Percentiles rank a stretch among this genome's conserved stretches.
Conservation (phyloP, 1,140 invertebrate species). For the Drosophila nannoptera region DNA sequence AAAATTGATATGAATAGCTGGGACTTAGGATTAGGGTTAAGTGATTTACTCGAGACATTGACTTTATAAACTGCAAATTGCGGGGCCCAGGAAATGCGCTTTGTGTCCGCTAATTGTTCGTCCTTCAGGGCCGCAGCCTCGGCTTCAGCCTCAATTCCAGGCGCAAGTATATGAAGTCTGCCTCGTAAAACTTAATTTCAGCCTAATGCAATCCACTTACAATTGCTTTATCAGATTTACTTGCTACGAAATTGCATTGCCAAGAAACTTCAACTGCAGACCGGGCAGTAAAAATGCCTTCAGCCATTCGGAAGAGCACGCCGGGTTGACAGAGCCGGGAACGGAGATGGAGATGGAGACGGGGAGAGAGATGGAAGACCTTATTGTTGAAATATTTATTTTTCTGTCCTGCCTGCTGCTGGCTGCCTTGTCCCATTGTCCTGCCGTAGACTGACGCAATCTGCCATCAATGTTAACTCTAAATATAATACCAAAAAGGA, state of each 20-base stretch:
- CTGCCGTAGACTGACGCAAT: conserved; percentile 40
- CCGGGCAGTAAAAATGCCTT: conserved; percentile 44
- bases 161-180: conserved; percentile 4
- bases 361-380: conserved; percentile 3
- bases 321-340: conserved; percentile 5
- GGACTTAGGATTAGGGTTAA: conserved; percentile 50
- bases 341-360: background rate
- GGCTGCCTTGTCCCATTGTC: conserved; percentile 20
- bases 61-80: conserved; percentile 27
- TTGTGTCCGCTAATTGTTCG: conserved; percentile 52
- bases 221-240: conserved; percentile 66
- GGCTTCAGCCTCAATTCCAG: too few species aligned
- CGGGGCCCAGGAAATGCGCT: background rate
- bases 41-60: conserved; percentile 49
- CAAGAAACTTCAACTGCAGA: conserved; percentile 57
- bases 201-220: conserved; percentile 48
- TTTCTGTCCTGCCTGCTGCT: conserved; percentile 17
- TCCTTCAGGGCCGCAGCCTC: conserved; percentile 4
- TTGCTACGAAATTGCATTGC: conserved; percentile 60
- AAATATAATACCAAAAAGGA: conserved; percentile 36
- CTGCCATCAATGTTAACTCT: conserved; percentile 52
- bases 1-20: conserved; percentile 51
- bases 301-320: conserved; percentile 35
- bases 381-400: conserved; percentile 63
- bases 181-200: conserved; percentile 37